These are phyloP conservation scores for Hemitrygon akajei DNA, from an alignment of 2,797 vertebrate species.

Conservation along the genomic window DNA sequence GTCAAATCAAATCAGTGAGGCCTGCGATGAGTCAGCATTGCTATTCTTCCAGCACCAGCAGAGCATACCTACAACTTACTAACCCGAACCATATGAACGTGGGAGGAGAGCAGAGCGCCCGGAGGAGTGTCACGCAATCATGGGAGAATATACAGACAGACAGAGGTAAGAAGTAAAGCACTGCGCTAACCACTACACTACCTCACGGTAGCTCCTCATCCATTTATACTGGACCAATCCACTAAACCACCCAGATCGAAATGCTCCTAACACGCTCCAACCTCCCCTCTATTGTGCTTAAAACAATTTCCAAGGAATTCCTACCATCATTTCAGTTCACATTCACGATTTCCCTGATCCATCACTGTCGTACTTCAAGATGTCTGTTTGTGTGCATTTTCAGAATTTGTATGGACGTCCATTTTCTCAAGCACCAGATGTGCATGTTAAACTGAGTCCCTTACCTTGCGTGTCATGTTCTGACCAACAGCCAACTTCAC, in stretches of 20 bases:
- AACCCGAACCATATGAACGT: no score
- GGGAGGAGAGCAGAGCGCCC: no score
- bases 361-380: background rate
- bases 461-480: background rate
- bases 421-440: background rate
- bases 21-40: no score
- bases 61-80: no score
- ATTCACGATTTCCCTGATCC: background rate
- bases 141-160: no score
- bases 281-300: background rate
- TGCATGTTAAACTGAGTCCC: background rate
- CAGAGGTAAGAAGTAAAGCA: no score
- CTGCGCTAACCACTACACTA: no score
- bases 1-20: no score
- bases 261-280: no score
- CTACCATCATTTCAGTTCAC: background rate
- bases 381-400: background rate
- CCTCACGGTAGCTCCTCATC: no score
- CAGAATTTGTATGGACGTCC: background rate
- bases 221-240: background rate
- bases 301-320: background rate
- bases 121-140: no score
- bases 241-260: background rate
- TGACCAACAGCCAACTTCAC: background rate
- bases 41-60: no score